Percentiles rank a stretch among this genome's conserved stretches.
These are phyloP conservation scores for Erpetoichthys calabaricus DNA, from an alignment of 2,797 vertebrate genomes.

Conservation along the genomic window DNA sequence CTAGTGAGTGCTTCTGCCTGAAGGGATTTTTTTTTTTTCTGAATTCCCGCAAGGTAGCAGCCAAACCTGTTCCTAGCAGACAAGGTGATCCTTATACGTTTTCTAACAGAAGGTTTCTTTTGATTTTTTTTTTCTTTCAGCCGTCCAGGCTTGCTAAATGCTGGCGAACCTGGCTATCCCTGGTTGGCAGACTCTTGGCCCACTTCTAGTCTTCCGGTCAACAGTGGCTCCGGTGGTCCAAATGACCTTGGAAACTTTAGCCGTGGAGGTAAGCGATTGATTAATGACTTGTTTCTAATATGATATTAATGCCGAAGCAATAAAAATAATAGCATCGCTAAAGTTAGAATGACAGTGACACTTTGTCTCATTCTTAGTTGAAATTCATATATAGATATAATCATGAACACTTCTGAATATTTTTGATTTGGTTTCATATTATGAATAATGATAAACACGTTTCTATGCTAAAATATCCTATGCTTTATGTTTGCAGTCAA, in stretches of 20 bases:
- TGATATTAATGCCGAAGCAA: too few relatives aligned
- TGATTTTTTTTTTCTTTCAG: conserved; percentile 38
- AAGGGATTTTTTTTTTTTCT: not conserved
- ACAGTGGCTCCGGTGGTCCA: conserved; percentile 77
- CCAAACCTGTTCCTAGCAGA: not conserved
- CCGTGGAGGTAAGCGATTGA: conserved; percentile 66
- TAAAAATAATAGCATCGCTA: too few relatives aligned
- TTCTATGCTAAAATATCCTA: conserved; percentile 45
- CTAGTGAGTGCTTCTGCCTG: conserved; percentile 8
- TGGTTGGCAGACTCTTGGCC: conserved; percentile 98
- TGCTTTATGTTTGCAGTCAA: conserved; percentile 39
- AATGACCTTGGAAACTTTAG: conserved; percentile 87
- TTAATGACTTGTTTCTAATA: too few relatives aligned
- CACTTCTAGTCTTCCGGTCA: conserved; percentile 85
- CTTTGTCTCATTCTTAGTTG: too few relatives aligned
- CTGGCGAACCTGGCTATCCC: conserved; percentile 82
- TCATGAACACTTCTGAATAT: not conserved
- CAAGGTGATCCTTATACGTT: not conserved
- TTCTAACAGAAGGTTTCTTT: conserved; percentile 6
- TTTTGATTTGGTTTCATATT: conserved; percentile 23
- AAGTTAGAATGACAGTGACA: too few relatives aligned
- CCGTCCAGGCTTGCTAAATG: conserved; percentile 82
- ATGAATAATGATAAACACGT: conserved; percentile 47
- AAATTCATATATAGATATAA: not conserved
- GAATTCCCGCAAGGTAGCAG: not conserved